Evolutionary conservation across 2,113 vertebrate species (phyloP).

Genomic region (Aspiorhynchus laticeps): DNA sequence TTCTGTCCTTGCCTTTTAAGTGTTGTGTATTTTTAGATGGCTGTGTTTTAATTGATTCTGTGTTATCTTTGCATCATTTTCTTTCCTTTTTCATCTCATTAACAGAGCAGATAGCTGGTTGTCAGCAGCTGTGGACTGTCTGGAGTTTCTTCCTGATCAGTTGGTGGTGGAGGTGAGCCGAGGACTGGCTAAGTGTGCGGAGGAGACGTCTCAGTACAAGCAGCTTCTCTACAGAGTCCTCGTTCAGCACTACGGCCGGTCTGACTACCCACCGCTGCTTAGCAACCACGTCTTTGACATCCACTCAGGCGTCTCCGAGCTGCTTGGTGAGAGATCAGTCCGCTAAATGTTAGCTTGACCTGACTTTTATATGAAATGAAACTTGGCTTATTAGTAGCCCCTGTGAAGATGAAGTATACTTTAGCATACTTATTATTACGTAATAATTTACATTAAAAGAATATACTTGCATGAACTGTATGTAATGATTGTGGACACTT

Average conservation of each 20-base stretch:
- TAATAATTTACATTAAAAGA: neutral
- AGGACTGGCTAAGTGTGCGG: constrained; percentile 80
- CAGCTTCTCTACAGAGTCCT: constrained; percentile 85
- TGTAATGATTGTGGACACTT: neutral
- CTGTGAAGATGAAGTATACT: neutral
- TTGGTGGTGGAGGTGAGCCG: constrained; percentile 92
- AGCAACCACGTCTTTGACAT: constrained; percentile 88
- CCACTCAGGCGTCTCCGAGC: constrained; percentile 90
- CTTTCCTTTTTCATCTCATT: neutral
- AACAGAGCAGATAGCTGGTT: constrained; percentile 92
- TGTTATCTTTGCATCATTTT: neutral
- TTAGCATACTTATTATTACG: neutral
- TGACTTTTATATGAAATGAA: neutral
- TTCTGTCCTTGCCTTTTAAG: neutral
- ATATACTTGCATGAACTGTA: neutral
- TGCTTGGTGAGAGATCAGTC: constrained; percentile 81
- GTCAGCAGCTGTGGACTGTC: constrained; percentile 87
- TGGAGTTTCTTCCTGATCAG: constrained; percentile 92
- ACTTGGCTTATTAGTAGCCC: neutral
- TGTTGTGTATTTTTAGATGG: neutral
- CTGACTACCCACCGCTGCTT: constrained; percentile 82
- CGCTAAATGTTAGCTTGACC: constrained; percentile 39
- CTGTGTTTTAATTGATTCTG: constrained; percentile 56
- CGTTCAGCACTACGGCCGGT: constrained; percentile 82
- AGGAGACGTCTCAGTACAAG: constrained; percentile 81